Base-by-base conservation (phyloP, 1,140 invertebrate species). In the Lamellibrachia luymesi region DNA sequence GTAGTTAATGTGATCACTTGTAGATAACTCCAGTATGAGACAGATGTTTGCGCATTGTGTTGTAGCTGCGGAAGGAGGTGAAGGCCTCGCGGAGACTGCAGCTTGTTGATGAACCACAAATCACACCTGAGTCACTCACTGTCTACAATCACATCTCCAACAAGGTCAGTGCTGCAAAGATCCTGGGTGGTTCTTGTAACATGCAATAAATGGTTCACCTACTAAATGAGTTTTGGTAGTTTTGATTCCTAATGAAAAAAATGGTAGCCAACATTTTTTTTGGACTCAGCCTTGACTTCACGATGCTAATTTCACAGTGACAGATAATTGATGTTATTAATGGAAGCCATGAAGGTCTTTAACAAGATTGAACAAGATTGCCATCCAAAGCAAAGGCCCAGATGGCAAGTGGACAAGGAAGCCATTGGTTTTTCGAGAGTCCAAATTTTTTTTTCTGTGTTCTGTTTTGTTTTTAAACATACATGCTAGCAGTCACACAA, bases 101-200 rank as follows among this genome's bases (percentile, higher is more conserved):
- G 13, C 51, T 92, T 64, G 92, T 92, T 7, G 49, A 92, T 52
- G 92, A 64, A 13, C 50, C 92, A 10, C 50, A 38, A 13, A 92
- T 92, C 27, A 64, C 50, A 13, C 92, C 92, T 51, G 92, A 51
- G 4, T 92, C 50, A 10, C 92, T 92, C 5, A 92, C 92, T 51
- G 50, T 92, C 8, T 92, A 92, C 51, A 92, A 92, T n/a, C 92
- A 92, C 51, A 50, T 50, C 51, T 51, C 92, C 2, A 56, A 92
- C 52, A 56, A 51, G 50, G 92, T 91, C 17, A 80, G 64, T 80
- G 7, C 64, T 22, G 17, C 64, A 22, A 10, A 80, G 5, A 80
- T 80, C 64, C 5, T 80, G 13, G 2, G 13, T 22, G 64, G 25
- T 8, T 22, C 64, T 80, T 17, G 13, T 22, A 17, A 80, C 25